Evolutionary conservation across 2,797 vertebrate species (phyloP).

Genomic region (Perodicticus potto): DNA sequence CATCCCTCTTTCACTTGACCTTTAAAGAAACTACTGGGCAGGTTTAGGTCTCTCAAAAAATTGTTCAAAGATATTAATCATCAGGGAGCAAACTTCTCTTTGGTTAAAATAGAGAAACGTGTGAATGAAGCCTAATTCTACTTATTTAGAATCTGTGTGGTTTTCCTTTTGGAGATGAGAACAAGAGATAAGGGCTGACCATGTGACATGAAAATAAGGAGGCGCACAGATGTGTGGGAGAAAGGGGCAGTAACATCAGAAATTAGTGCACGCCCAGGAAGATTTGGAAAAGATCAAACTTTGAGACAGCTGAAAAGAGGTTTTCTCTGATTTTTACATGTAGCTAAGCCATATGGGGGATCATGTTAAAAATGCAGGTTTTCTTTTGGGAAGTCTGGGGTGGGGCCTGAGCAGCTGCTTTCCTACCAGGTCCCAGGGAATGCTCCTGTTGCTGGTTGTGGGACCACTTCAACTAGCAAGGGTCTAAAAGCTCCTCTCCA

Average conservation of each 20-base stretch:
- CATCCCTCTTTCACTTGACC: background rate
- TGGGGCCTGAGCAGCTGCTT: background rate
- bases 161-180: constrained; percentile 33
- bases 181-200: background rate
- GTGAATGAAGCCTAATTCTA: constrained; percentile 41
- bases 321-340: constrained; percentile 1
- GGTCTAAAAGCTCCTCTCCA: background rate
- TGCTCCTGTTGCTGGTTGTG: background rate
- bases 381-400: background rate
- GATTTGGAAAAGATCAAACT: constrained; percentile 35
- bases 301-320: background rate
- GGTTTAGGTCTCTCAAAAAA: background rate
- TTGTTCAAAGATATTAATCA: constrained; percentile 23
- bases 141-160: constrained; percentile 13
- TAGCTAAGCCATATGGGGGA: constrained; percentile 14
- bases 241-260: background rate
- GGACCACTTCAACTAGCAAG: background rate
- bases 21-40: constrained; percentile 14
- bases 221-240: background rate
- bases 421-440: background rate
- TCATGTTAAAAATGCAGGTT: constrained; percentile 48
- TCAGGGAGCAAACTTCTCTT: constrained; percentile 12
- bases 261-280: background rate
- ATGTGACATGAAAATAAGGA: constrained; percentile 23
- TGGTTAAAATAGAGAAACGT: constrained; percentile 41